Percentiles rank a stretch among this genome's conserved stretches.
phyloP scores from a whole-genome alignment of 2,888 invertebrate species.

The Cephus pygmeus region DNA sequence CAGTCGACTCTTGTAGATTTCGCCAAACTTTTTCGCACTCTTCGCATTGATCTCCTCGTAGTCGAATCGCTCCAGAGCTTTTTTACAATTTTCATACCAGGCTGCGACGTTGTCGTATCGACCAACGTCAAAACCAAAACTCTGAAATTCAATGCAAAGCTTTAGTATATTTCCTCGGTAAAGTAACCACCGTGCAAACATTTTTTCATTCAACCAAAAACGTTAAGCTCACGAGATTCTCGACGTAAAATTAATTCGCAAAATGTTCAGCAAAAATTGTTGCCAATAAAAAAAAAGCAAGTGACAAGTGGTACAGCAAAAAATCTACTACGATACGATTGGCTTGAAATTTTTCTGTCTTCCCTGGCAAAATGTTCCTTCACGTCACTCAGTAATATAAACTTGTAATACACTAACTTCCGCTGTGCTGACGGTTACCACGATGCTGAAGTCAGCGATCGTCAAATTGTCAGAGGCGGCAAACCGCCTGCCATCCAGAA shows the following conservation, averaged over 20 bases:
- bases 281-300: neutral
- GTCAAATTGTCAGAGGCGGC: slow-evolving; percentile 77
- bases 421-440: slow-evolving; percentile 72
- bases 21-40: slow-evolving; percentile 42
- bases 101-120: slow-evolving; percentile 70
- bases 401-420: slow-evolving; percentile 48
- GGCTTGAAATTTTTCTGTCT: too few relatives aligned
- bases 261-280: neutral
- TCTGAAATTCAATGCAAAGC: slow-evolving; percentile 57
- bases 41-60: slow-evolving; percentile 69
- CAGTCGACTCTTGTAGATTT: slow-evolving; percentile 43
- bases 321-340: neutral
- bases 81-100: slow-evolving; percentile 77
- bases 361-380: neutral
- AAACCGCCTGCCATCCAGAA: slow-evolving; percentile 72
- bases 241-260: neutral
- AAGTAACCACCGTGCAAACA: neutral
- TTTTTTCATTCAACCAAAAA: neutral
- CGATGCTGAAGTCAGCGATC: slow-evolving; percentile 76
- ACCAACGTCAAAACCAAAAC: slow-evolving; percentile 69
- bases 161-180: neutral
- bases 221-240: neutral
- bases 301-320: neutral
- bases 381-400: neutral
- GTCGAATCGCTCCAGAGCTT: slow-evolving; percentile 73